phyloP scores from a whole-genome alignment of 2,797 vertebrate species.

The Botia almorhae region DNA sequence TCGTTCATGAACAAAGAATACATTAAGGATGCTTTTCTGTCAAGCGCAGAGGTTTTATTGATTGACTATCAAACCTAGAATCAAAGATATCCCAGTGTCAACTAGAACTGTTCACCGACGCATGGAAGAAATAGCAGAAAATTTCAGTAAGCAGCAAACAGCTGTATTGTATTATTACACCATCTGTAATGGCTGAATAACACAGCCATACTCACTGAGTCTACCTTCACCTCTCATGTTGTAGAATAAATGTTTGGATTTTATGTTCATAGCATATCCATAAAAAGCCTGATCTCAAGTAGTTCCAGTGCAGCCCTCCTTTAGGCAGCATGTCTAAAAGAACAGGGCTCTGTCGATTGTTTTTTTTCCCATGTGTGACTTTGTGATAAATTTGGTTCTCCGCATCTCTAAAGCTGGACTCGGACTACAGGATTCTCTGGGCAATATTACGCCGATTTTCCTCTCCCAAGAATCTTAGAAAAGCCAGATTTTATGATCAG shows the following conservation, averaged over 20 bases:
- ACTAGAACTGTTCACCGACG: constrained; percentile 12
- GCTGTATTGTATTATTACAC: not conserved
- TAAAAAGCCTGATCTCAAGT: constrained; percentile 76
- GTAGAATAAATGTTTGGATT: constrained; percentile 85
- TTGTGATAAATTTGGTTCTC: too few species aligned
- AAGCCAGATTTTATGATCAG: too few species aligned
- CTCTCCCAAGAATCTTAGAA: too few species aligned
- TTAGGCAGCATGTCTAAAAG: too few species aligned
- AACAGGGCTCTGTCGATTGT: too few species aligned
- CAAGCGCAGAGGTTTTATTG: constrained; percentile 27
- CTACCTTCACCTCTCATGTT: constrained; percentile 65
- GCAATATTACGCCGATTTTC: too few species aligned
- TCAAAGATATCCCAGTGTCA: constrained; percentile 38
- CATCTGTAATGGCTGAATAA: not conserved
- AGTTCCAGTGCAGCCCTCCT: not conserved
- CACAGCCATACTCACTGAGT: not conserved
- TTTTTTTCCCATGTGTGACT: too few species aligned
- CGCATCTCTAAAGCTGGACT: too few species aligned
- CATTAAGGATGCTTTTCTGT: constrained; percentile 28
- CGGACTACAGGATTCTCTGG: too few species aligned
- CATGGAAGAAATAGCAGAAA: constrained; percentile 27
- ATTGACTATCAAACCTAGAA: constrained; percentile 33
- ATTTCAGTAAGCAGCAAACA: constrained; percentile 24
- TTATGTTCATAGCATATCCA: constrained; percentile 84
- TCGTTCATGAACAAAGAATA: constrained; percentile 24